Conservation (phyloP, 2,888 invertebrate species). For the Clunio marinus region DNA sequence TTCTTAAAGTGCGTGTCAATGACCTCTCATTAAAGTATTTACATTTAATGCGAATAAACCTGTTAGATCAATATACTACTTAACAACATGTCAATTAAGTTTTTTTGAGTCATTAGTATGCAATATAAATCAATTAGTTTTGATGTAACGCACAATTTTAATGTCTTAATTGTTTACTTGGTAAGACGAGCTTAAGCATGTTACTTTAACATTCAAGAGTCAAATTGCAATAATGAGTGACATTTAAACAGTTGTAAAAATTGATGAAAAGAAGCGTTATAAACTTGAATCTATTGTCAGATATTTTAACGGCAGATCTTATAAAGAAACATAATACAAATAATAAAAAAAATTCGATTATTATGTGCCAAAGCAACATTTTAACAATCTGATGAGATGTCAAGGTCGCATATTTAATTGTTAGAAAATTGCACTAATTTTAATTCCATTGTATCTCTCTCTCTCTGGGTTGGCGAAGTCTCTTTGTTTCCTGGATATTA, state of each 20-base stretch:
- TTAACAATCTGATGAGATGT: background rate
- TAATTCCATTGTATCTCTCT: no score
- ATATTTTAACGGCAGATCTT: background rate
- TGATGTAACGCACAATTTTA: background rate
- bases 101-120: no score
- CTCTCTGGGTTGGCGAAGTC: no score
- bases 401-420: slow-evolving; percentile 24
- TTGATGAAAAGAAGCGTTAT: background rate
- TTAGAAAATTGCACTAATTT: background rate
- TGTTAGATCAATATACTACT: no score
- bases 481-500: slow-evolving; percentile 6
- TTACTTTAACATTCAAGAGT: background rate
- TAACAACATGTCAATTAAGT: no score
- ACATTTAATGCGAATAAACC: no score
- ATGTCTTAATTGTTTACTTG: background rate
- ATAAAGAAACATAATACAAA: background rate
- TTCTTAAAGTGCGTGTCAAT: no score
- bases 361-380: background rate
- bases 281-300: background rate
- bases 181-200: background rate
- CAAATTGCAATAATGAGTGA: slow-evolving; percentile 19
- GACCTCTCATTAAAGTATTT: no score
- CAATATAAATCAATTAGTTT: no score
- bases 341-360: background rate
- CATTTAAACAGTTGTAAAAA: slow-evolving; percentile 4